phyloP scores from a whole-genome alignment of 2,113 vertebrate species.

The Phaethornis superciliosus region DNA sequence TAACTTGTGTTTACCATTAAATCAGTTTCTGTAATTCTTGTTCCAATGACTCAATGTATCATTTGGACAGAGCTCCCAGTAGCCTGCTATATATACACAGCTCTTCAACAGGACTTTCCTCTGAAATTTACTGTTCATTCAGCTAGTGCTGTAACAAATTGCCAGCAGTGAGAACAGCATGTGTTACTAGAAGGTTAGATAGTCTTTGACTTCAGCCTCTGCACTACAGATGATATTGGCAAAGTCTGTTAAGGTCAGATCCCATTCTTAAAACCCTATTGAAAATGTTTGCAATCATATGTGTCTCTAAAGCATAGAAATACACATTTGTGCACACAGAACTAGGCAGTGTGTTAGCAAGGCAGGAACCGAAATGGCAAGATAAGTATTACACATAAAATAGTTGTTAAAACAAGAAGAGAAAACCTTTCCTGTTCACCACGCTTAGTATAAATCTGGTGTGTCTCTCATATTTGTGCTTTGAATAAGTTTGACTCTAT shows the following conservation, averaged over 20 bases:
- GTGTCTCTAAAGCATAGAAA: not conserved
- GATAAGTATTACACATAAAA: not conserved
- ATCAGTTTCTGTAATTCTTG: not conserved
- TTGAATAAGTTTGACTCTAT: not conserved
- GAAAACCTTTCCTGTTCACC: not conserved
- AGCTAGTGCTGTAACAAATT: not conserved
- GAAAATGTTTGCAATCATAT: not conserved
- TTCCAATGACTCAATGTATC: slow-evolving; percentile 24
- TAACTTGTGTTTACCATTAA: slow-evolving; percentile 35
- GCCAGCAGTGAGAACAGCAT: not conserved
- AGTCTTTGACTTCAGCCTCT: not conserved
- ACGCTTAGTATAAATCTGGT: not conserved
- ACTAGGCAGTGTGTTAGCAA: not conserved
- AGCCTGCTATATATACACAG: slow-evolving; percentile 23
- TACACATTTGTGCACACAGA: not conserved
- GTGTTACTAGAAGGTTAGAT: slow-evolving; percentile 6
- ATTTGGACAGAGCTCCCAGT: slow-evolving; percentile 24
- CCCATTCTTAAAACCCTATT: not conserved
- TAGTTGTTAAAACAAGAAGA: not conserved
- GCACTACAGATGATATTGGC: not conserved
- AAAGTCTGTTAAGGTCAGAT: slow-evolving; percentile 14
- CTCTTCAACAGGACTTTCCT: not conserved
- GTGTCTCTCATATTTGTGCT: not conserved
- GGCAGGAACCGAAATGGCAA: not conserved
- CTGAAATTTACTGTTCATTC: slow-evolving; percentile 7